Base-by-base conservation (phyloP, 2,797 vertebrate genomes). In the Hipposideros larvatus region DNA sequence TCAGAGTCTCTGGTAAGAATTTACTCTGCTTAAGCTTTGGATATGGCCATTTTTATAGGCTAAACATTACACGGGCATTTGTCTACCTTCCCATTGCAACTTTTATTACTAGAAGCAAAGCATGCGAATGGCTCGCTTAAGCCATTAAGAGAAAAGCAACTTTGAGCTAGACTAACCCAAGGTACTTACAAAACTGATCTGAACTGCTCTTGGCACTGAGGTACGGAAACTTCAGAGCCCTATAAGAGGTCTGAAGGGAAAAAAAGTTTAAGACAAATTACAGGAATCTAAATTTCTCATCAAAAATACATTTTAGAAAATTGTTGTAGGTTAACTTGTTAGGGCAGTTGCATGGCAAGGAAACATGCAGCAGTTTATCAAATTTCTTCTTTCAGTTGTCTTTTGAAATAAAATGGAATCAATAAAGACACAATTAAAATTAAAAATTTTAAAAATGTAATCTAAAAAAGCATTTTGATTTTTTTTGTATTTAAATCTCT, bases 241-340 rank as follows among this genome's bases (percentile, higher is more conserved):
- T 65, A 2, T 74, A 89, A 90, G 66, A 73, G 2, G 63, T 88
- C 65, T 96, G 37, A 91, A 86, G 78, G n/a, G 28, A 55, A 73
- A 91, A 83, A 59, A 82, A 9, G 9, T 74, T 79, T 37, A 96
- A 55, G 19, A 87, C 90, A 95, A 94, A 94, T 68, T 66, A 96
- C 19, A 87, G 31, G 70, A 74, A 95, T 57, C 46, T 79, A 26
- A 77, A 10, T 57, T 92, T 91, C 73, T 92, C 85, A 94, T 97
- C 96, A 93, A 97, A 97, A 97, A 93, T 92, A 74, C 5, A 66
- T 90, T 97, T 88, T 95, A 34, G 91, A 96, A 94, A 65, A 26
- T 80, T 6, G 0, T 94, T 96, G 94, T 79, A 95, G 66, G 24
- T 26, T 95, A 61, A 71, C 48, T 91, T 96, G 59, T 91, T 91